Percentiles rank a stretch among this genome's conserved stretches.
These are phyloP conservation scores for Cryptosula pallasiana DNA, from an alignment of 2,888 invertebrate species.

Conservation along the genomic window DNA sequence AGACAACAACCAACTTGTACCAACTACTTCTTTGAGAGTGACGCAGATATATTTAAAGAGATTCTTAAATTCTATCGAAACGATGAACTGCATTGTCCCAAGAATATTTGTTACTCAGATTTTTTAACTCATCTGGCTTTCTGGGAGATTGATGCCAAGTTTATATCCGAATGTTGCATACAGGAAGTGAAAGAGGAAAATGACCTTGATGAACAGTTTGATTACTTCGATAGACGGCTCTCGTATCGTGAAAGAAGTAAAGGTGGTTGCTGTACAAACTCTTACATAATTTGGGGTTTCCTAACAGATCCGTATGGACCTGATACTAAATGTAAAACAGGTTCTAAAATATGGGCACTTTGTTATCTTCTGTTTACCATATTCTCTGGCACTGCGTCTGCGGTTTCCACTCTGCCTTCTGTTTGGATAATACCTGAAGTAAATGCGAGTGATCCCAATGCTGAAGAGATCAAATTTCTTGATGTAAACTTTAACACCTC, in stretches of 20 bases:
- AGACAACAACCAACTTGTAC: not conserved
- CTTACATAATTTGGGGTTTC: not conserved
- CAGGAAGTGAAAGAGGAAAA: not conserved
- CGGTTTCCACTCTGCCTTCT: not conserved
- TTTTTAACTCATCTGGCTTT: not conserved
- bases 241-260: not conserved
- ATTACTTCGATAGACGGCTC: not conserved
- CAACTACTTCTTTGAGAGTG: conserved; percentile 2
- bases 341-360: not conserved
- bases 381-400: not conserved
- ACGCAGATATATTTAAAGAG: conserved; percentile 21
- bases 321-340: not conserved
- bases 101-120: conserved; percentile 10
- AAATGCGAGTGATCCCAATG: not conserved
- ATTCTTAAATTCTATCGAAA: conserved; percentile 3
- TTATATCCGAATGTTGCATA: not conserved
- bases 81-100: conserved; percentile 6
- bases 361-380: not conserved
- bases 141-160: conserved; percentile 4
- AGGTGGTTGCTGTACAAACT: not conserved
- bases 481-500: not conserved
- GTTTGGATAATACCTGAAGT: not conserved
- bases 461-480: not conserved
- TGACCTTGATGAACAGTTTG: not conserved
- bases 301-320: conserved; percentile 15